Conservation (phyloP, 2,888 invertebrate species). For the Acanthosepion lycidas region DNA sequence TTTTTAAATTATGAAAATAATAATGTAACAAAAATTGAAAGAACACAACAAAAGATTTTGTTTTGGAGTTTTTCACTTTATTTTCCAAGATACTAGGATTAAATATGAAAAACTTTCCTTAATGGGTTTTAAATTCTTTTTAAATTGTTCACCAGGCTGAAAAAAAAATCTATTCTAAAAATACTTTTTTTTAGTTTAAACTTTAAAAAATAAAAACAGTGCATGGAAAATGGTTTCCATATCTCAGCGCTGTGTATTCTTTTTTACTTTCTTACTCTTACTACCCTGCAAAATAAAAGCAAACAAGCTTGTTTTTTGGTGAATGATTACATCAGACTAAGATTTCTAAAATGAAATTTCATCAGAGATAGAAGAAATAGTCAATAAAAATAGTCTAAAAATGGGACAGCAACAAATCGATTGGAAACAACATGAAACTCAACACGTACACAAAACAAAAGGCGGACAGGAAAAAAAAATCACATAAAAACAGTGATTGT, state of each 20-base stretch:
- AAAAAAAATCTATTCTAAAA: background rate
- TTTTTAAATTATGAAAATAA: too few relatives aligned
- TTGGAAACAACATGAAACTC: background rate
- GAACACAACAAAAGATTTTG: background rate
- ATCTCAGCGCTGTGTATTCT: background rate
- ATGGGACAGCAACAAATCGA: background rate
- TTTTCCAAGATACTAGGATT: too few relatives aligned
- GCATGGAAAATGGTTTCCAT: background rate
- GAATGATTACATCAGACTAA: background rate
- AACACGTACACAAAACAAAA: background rate
- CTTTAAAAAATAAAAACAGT: background rate
- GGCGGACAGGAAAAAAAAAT: background rate
- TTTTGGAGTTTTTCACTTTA: background rate
- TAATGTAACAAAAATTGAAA: too few relatives aligned
- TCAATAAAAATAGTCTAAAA: background rate
- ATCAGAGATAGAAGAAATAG: background rate
- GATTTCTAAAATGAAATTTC: background rate
- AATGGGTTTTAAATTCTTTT: too few relatives aligned
- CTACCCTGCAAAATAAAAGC: background rate
- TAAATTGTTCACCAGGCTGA: too few relatives aligned
- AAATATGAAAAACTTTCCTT: background rate
- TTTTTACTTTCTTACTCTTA: background rate
- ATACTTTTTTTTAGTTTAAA: background rate
- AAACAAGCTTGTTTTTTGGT: background rate
- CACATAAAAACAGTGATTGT: background rate